phyloP scores from a whole-genome alignment of 2,113 vertebrate species.

The Neofelis nebulosa region DNA sequence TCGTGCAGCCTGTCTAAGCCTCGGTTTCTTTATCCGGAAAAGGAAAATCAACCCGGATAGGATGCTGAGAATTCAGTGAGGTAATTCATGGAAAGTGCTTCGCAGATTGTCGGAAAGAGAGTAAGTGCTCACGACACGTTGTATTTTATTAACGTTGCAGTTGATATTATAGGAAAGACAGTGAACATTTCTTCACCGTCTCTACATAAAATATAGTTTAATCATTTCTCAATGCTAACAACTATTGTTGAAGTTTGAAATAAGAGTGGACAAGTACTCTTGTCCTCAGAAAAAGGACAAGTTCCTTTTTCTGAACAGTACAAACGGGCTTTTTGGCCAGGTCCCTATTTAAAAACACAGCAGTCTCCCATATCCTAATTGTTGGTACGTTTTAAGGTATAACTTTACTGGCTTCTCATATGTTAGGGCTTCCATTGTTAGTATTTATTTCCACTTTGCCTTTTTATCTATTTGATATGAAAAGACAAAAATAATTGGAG shows the following conservation, averaged over 20 bases:
- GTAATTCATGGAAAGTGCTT: not conserved
- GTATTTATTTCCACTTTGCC: not conserved
- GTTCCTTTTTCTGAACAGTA: constrained; percentile 28
- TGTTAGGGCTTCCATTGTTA: not conserved
- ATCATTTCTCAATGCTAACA: constrained; percentile 47
- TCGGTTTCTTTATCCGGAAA: constrained; percentile 23
- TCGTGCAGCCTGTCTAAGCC: not conserved
- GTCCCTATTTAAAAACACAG: not conserved
- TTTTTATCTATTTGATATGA: not conserved
- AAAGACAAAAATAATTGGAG: constrained; percentile 52
- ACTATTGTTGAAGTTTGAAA: constrained; percentile 42
- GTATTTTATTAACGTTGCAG: constrained; percentile 29
- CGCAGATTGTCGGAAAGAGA: not conserved
- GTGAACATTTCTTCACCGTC: constrained; percentile 48
- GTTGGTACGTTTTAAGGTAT: not conserved
- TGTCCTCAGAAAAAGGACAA: too few species aligned
- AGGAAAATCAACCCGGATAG: not conserved
- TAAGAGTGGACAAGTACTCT: constrained; percentile 38
- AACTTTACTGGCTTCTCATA: not conserved
- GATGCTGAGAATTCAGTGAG: not conserved
- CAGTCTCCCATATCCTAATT: not conserved
- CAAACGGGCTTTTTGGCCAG: not conserved
- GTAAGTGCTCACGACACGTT: constrained; percentile 32
- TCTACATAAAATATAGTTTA: not conserved
- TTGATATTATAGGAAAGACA: constrained; percentile 41